Evolutionary conservation across 2,888 invertebrate species (phyloP), one percentile per base, ranked within the genome.

Genomic region (Conistra vaccinii): DNA sequence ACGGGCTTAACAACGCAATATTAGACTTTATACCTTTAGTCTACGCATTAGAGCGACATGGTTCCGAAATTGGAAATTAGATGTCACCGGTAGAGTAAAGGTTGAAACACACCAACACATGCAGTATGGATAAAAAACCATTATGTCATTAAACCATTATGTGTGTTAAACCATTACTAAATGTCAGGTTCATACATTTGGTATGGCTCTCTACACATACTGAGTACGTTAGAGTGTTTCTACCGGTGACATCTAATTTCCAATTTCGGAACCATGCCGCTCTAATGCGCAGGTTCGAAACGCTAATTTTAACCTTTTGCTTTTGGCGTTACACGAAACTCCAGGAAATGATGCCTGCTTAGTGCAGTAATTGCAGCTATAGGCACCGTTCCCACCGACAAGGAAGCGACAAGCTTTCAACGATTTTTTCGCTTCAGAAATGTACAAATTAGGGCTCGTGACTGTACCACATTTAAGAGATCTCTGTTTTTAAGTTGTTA

Each of bases 11-110:
- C 14, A 42, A 7, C 4, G 51, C 20, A 48, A 39, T 26, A 51
- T 53, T 42, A 26, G 14, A 39, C 1, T 76, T 17, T 23, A 51
- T 9, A 60, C 23, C 78, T 77, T 78, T 45, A 67, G 51, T 1
- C 4, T 35, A 48, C 26, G 51, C 48, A 10, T 26, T 62, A 58
- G 7, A 7, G 20, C 20, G 12, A 1, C 17, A 35, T 55, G 23
- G 55, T 62, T 55, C 39, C 3, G 23, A 57, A 73, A 80, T 63
- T 57, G 26, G 57, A 62, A 32, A 32, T 57, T 48, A 12, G 4
- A 42, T 71, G 26, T 23, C n/a, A 26, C 23, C 3, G 5, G 12
- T n/a, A 29, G 3, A 6, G 7, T 63, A 60, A 26, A 32, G 48
- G 39, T 23, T 23, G 2, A 17, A 75, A 57, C 39, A 58, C 20